Evolutionary conservation across 2,113 vertebrate genomes (phyloP), one percentile per base, ranked within the genome.

Genomic region (Sclerurus mexicanus): DNA sequence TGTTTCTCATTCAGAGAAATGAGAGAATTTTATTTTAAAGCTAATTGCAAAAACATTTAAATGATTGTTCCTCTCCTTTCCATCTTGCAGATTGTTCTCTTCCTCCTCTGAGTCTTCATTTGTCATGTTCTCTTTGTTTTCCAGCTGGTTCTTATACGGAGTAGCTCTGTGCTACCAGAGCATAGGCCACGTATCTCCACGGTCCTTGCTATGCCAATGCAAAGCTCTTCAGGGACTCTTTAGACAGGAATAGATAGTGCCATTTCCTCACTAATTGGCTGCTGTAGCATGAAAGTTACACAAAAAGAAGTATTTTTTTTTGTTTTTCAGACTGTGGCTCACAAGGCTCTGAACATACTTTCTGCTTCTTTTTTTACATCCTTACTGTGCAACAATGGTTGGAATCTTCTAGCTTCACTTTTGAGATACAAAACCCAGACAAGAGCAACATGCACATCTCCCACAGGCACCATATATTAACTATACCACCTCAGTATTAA

Each of bases 391-490:
- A 55, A 40, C 2, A 49, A 16, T 52, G 23, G 17, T 6, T 58
- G 17, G 37, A 94, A 91, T 80, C 1, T 12, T 47, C 5, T 62
- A 24, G 8, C 7, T 88, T 62, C 21, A 50, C 15, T 78, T 56
- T 27, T 49, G 40, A 64, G 50, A 37, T 9, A 33, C 7, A 55
- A 87, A 63, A 27, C 62, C 44, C 3, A 16, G 42, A 31, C 17
- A 39, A 47, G 28, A 80, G 8, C 7, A 77, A 31, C 12, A 2
- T 27, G 14, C 4, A 19, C 0, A 0, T 78, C 25, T 85, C 27
- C 39, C 68, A 89, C 27, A 58, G 28, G 13, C 17, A 18, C 1
- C 0, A 0, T 53, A 74, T 77, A 49, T 23, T 68, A 53, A 50
- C 7, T 71, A 9, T 78, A 8, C 2, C 6, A 62, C 3, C 13